Evolutionary conservation across 2,888 invertebrate species (phyloP).

Genomic region (Dermolepida albohirtum): DNA sequence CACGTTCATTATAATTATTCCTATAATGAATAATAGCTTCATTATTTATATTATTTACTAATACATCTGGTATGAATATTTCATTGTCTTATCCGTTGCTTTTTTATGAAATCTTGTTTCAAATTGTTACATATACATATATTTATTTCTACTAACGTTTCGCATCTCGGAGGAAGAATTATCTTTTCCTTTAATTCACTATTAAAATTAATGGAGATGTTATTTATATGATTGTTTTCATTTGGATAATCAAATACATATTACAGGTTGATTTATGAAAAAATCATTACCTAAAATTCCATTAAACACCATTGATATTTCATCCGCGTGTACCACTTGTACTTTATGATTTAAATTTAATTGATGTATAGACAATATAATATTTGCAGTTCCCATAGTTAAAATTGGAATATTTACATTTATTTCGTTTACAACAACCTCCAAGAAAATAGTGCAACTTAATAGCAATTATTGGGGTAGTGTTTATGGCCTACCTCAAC

Average conservation of each 20-base stretch:
- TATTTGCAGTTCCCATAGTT: constrained; percentile 5
- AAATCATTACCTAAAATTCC: constrained; percentile 23
- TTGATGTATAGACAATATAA: neutral
- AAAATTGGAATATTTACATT: neutral
- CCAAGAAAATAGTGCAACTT: too few species aligned
- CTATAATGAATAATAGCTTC: neutral
- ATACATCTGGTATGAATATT: neutral
- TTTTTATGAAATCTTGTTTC: neutral
- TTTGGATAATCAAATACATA: constrained; percentile 19
- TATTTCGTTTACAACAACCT: constrained; percentile 6
- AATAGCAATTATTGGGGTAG: too few species aligned
- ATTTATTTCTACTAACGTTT: neutral
- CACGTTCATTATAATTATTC: neutral
- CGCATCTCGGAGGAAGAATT: constrained; percentile 1
- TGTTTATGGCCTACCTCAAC: too few species aligned
- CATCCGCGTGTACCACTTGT: neutral
- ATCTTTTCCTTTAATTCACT: neutral
- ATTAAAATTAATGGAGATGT: constrained; percentile 14
- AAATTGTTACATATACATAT: neutral
- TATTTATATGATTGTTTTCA: constrained; percentile 1
- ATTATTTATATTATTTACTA: constrained; percentile 1
- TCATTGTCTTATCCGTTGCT: neutral
- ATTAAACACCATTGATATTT: constrained; percentile 6
- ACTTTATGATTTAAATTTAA: constrained; percentile 16
- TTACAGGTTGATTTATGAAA: constrained; percentile 2